A percentile compares a stretch with the other conserved stretches of the same genome.
Conservation (phyloP, 2,797 vertebrate genomes). For the Pseudocheirus occidentalis region DNA sequence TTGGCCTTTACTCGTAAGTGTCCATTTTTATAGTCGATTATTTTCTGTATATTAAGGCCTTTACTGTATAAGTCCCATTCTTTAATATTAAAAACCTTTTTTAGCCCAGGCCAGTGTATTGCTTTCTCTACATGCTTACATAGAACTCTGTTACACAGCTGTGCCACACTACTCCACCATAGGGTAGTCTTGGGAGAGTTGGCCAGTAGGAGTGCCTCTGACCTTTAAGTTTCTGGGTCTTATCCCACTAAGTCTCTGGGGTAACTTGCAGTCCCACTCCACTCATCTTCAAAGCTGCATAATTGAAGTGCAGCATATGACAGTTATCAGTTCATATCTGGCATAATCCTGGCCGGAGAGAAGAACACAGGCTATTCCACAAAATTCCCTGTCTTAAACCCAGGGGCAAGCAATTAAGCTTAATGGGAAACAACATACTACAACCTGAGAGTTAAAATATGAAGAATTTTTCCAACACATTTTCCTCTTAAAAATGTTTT, state of each 20-base stretch:
- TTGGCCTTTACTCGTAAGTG: slow-evolving; percentile 92
- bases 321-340: neutral
- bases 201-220: neutral
- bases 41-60: slow-evolving; percentile 28
- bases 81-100: slow-evolving; percentile 12
- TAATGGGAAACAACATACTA: neutral
- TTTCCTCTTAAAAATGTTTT: neutral
- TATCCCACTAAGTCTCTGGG: neutral
- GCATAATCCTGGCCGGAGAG: neutral
- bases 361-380: neutral
- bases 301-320: neutral
- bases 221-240: neutral
- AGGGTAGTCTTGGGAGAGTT: neutral
- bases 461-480: neutral
- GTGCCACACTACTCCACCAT: neutral
- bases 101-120: neutral
- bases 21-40: slow-evolving; percentile 47
- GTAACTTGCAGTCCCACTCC: neutral
- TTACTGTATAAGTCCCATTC: slow-evolving; percentile 12
- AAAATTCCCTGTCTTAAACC: neutral
- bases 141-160: neutral
- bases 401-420: neutral
- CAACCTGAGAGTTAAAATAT: neutral
- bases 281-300: neutral
- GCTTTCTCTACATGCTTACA: neutral